Evolutionary conservation across 1,140 invertebrate genomes (phyloP), one percentile per base, ranked within the genome.

Genomic region (Oncopeltus fasciatus): DNA sequence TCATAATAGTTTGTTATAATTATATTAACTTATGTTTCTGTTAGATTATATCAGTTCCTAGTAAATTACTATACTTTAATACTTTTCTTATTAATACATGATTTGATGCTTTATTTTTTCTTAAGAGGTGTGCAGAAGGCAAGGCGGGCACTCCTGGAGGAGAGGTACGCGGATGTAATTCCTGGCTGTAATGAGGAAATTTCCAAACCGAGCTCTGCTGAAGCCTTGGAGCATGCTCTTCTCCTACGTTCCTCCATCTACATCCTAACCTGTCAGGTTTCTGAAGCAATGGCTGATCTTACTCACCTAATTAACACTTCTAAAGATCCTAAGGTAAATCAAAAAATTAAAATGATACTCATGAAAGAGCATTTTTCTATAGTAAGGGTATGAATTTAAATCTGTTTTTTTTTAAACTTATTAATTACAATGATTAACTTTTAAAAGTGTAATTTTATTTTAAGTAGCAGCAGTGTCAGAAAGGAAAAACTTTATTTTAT

Each of bases 201-300:
- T n/a, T 76, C 83, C 47, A 76, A 77, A n/a, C 64, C 71, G 58
- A 80, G 78, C 64, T 67, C 75, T 63, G 64, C 72, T 18, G 21
- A 31, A 24, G 47, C 29, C 1, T 33, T 14, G 16, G 24, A 26
- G 28, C 83, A 91, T 74, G 82, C 90, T 2, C 70, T 85, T 60
- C 76, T 93, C 12, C 72, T 95, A 58, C 77, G 90, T 59, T 90
- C 83, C 24, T 92, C 92, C 11, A 89, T 95, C 72, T 82, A 87
- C 69, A 75, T 92, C 44, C 73, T 95, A 0, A 77, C 82, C 51
- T 88, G 88, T 3, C 76, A 84, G 66, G 81, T 85, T 68, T 76
- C 82, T 38, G 78, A 83, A 65, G 85, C 89, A 1, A 72, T 86
- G 16, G 70, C 75, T 49, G 92, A 95, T 73, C 81, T 95, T 24